Evolutionary conservation across 2,888 invertebrate species (phyloP).

Genomic region (Agrotis exclamationis): DNA sequence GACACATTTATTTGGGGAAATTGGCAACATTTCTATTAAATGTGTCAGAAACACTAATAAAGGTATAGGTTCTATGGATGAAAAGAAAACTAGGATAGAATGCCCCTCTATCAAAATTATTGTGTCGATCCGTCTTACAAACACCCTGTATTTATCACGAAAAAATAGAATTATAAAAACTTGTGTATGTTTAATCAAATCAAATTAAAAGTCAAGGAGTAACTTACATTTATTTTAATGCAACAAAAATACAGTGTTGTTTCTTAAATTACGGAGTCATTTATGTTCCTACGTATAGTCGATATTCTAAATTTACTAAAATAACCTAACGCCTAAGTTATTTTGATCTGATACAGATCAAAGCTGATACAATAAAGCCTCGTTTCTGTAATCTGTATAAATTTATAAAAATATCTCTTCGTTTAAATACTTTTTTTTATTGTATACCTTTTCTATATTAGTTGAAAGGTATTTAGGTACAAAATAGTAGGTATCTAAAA

Average conservation of each 20-base stretch:
- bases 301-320: slow-evolving; percentile 48
- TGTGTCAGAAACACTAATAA: too few species aligned
- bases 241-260: slow-evolving; percentile 66
- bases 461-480: slow-evolving; percentile 1
- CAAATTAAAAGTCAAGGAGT: slow-evolving; percentile 59
- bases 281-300: slow-evolving; percentile 33
- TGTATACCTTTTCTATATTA: background rate
- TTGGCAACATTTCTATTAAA: too few species aligned
- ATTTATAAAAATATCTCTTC: slow-evolving; percentile 53
- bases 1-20: background rate
- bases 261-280: slow-evolving; percentile 52
- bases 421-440: slow-evolving; percentile 25
- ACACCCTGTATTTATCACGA: background rate
- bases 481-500: background rate
- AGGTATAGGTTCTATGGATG: too few species aligned
- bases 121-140: background rate
- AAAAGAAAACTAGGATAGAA: too few species aligned
- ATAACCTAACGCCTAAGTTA: slow-evolving; percentile 61
- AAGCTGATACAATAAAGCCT: slow-evolving; percentile 77
- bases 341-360: slow-evolving; percentile 89
- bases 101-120: too few species aligned
- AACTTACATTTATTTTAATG: slow-evolving; percentile 68
- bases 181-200: background rate
- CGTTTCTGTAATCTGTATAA: slow-evolving; percentile 72
- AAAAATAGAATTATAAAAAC: background rate